These are phyloP conservation scores for Petrocephalus microphthalmus DNA, from an alignment of 2,113 vertebrate genomes.

Conservation along the genomic window DNA sequence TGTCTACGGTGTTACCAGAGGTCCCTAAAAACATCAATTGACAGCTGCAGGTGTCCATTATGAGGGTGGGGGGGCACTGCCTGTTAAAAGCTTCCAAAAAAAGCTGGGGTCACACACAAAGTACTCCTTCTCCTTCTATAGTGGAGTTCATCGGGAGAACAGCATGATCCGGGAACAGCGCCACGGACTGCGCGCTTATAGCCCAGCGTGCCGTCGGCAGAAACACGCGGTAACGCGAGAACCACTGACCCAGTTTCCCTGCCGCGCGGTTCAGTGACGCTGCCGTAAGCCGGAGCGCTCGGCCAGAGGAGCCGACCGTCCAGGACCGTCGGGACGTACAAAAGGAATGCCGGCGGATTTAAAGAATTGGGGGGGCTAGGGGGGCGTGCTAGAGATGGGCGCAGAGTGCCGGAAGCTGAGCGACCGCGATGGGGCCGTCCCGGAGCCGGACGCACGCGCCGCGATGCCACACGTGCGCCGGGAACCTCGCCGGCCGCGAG, in stretches of 20 bases:
- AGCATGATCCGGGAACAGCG: slow-evolving; percentile 23
- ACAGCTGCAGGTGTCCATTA: not conserved
- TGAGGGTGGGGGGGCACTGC: not conserved
- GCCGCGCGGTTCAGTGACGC: slow-evolving; percentile 18
- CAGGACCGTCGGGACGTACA: not conserved
- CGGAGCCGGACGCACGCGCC: not conserved
- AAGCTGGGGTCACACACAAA: slow-evolving; percentile 25
- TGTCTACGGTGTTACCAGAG: not conserved
- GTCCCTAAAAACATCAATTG: not conserved
- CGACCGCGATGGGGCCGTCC: not conserved
- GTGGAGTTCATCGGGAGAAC: slow-evolving; percentile 26
- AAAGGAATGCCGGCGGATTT: not conserved
- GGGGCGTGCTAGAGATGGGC: not conserved
- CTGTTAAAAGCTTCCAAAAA: not conserved
- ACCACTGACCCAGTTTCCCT: slow-evolving; percentile 41
- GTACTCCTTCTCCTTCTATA: slow-evolving; percentile 36
- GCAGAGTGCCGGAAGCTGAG: not conserved
- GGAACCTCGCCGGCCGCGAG: not conserved
- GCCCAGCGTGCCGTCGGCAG: slow-evolving; percentile 8
- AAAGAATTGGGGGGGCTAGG: not conserved
- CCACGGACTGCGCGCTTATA: slow-evolving; percentile 10
- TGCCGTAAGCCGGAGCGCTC: slow-evolving; percentile 1
- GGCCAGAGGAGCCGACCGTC: not conserved
- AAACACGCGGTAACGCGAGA: slow-evolving; percentile 33
- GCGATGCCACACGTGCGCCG: not conserved